Evolutionary conservation across 1,140 invertebrate species (phyloP).

Genomic region (Drosophila eugracilis): DNA sequence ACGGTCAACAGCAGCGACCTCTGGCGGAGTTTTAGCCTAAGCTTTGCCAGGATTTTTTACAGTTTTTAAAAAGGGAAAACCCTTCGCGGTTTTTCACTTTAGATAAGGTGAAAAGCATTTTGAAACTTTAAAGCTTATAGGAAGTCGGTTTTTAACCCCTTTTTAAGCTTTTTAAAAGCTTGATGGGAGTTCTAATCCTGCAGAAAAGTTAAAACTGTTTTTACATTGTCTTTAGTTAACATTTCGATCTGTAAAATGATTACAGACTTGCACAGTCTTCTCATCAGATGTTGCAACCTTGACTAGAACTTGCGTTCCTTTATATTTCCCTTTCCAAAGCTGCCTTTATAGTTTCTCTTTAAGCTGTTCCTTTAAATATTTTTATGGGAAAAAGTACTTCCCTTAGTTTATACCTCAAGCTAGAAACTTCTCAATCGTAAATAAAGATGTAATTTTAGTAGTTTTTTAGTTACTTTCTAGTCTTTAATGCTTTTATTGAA

Average conservation of each 20-base stretch:
- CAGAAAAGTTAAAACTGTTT: too few relatives aligned
- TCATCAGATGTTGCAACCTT: too few relatives aligned
- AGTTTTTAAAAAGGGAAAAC: neutral
- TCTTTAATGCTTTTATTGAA: too few relatives aligned
- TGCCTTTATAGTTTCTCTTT: too few relatives aligned
- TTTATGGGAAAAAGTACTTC: too few relatives aligned
- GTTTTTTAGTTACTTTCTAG: neutral
- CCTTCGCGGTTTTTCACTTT: neutral
- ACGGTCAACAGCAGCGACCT: constrained; percentile 3
- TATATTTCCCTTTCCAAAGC: too few relatives aligned
- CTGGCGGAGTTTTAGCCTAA: constrained; percentile 1
- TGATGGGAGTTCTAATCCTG: neutral
- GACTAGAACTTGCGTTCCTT: too few relatives aligned
- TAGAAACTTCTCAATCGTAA: too few relatives aligned
- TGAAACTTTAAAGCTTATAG: neutral
- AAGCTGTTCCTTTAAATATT: too few relatives aligned
- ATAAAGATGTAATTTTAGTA: too few relatives aligned
- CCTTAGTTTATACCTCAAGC: too few relatives aligned
- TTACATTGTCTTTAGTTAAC: neutral
- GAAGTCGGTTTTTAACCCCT: neutral
- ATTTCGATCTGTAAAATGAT: neutral
- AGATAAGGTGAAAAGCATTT: neutral
- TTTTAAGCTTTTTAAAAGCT: neutral
- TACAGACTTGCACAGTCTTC: too few relatives aligned
- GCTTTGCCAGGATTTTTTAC: neutral